Conservation (phyloP, 2,797 vertebrate species). For the Cyprinella venusta region DNA sequence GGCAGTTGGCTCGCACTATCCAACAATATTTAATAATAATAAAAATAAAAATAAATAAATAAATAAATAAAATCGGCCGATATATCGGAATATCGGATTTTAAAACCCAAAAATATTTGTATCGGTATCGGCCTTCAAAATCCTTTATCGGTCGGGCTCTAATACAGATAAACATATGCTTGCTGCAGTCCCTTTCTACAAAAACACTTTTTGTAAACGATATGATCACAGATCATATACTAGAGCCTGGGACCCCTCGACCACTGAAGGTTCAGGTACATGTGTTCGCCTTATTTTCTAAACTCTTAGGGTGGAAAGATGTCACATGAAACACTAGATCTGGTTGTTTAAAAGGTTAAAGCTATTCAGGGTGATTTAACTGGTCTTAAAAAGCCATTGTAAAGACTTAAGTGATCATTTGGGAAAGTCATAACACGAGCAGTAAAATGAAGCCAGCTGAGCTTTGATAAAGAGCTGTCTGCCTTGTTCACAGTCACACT, state of each 20-base stretch:
- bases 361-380: constrained; percentile 12
- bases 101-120: no score
- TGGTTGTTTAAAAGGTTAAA: constrained; percentile 16
- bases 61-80: no score
- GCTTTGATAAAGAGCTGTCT: constrained; percentile 36
- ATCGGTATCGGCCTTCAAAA: no score
- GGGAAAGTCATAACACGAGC: constrained; percentile 20
- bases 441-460: constrained; percentile 35
- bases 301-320: background rate
- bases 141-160: no score
- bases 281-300: background rate
- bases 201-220: no score
- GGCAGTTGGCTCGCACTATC: no score
- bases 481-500: constrained; percentile 29
- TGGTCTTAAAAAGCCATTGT: constrained; percentile 10
- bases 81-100: no score
- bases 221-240: no score
- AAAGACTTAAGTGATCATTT: constrained; percentile 19
- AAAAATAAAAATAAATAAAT: no score
- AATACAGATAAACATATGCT: no score
- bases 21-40: no score
- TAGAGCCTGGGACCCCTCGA: background rate
- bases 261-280: background rate
- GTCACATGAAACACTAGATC: constrained; percentile 15
- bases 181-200: no score